Evolutionary conservation across 2,888 invertebrate genomes (phyloP).

Genomic region (Linyphia triangularis): DNA sequence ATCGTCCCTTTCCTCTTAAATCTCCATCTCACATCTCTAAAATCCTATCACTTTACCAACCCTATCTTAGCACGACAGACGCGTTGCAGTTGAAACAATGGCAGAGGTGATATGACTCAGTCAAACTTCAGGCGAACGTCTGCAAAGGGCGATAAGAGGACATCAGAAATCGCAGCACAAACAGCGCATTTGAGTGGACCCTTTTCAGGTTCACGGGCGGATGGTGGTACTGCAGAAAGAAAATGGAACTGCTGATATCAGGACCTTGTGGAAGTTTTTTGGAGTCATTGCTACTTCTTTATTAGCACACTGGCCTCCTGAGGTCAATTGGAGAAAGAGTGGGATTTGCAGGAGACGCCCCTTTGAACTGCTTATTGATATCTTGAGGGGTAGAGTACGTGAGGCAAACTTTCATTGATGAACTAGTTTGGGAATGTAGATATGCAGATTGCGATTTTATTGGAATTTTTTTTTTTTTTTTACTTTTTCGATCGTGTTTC

Average conservation of each 20-base stretch:
- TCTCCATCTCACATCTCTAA: background rate
- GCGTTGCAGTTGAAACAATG: constrained; percentile 42
- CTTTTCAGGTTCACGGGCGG: constrained; percentile 36
- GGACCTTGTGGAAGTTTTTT: constrained; percentile 18
- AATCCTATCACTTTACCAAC: background rate
- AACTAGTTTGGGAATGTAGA: too few relatives aligned
- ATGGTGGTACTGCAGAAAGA: background rate
- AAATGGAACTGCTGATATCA: constrained; percentile 25
- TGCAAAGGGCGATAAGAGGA: constrained; percentile 43
- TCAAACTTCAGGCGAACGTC: constrained; percentile 19
- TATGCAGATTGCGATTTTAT: too few relatives aligned
- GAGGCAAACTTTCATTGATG: too few relatives aligned
- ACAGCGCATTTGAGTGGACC: background rate
- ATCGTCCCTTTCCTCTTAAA: background rate
- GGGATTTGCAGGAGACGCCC: background rate
- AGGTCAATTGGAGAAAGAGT: constrained; percentile 28
- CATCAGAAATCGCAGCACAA: constrained; percentile 9
- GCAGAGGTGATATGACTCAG: constrained; percentile 53
- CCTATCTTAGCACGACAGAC: constrained; percentile 21
- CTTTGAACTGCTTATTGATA: background rate
- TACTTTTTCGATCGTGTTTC: too few relatives aligned
- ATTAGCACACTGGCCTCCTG: constrained; percentile 38
- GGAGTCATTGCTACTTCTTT: constrained; percentile 1
- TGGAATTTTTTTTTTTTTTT: too few relatives aligned
- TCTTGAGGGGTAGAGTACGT: too few relatives aligned